A percentile compares a stretch with the other conserved stretches of the same genome.
Conservation (phyloP, 2,113 vertebrate genomes). For the Cathartes aura region DNA sequence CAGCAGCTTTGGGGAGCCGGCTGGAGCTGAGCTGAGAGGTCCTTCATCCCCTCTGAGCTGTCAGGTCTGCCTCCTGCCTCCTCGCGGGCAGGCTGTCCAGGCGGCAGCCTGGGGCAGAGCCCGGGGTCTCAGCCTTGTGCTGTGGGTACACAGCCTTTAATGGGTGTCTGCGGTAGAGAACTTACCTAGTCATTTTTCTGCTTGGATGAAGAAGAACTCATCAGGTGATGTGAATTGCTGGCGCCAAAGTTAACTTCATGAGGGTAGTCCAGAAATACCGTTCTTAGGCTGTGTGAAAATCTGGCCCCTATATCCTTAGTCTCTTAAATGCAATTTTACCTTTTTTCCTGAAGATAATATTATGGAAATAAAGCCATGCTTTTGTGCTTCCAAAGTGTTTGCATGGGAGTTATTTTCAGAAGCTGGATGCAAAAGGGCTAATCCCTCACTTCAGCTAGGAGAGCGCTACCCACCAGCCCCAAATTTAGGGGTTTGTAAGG, state of each 20-base stretch:
- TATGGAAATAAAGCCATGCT: neutral
- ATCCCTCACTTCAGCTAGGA: neutral
- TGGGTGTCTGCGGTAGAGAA: neutral
- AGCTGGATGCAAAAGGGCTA: neutral
- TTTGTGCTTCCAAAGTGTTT: neutral
- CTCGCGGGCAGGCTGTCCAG: neutral
- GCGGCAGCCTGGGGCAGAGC: neutral
- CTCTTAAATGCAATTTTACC: neutral
- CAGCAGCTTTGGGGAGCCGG: neutral
- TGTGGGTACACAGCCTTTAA: neutral
- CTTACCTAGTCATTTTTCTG: neutral
- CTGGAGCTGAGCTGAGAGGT: neutral
- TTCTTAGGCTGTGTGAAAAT: neutral
- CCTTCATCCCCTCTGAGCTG: neutral
- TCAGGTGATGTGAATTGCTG: neutral
- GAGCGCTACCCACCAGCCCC: neutral
- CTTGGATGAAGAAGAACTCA: neutral
- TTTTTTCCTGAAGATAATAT: neutral
- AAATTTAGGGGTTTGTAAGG: neutral
- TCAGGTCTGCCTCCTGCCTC: neutral
- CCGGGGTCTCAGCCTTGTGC: rapidly evolving
- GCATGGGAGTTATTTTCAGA: neutral
- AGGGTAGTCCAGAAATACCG: neutral
- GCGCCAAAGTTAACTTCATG: rapidly evolving
- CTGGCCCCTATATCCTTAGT: neutral